Evolutionary conservation across 2,888 invertebrate genomes (phyloP).

Genomic region (Conus canariensis): DNA sequence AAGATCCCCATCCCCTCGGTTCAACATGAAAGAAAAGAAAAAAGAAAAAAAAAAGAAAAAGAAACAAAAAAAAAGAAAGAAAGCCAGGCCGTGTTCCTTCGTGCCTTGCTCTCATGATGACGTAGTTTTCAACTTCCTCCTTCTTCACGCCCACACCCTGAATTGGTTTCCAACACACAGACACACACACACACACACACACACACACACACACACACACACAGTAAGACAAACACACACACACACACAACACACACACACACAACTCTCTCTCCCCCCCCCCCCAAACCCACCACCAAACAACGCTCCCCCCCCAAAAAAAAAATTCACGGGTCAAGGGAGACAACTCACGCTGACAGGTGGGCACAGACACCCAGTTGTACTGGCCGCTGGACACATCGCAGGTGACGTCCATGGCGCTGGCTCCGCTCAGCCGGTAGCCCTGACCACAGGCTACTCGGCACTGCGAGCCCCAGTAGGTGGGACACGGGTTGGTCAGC

Average conservation of each 20-base stretch:
- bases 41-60: too few species aligned
- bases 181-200: slow-evolving; percentile 4
- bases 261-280: not conserved
- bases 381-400: not conserved
- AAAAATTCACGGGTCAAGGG: too few species aligned
- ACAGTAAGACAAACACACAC: not conserved
- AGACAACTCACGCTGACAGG: slow-evolving; percentile 34
- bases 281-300: not conserved
- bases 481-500: slow-evolving; percentile 36
- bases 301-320: not conserved
- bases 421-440: slow-evolving; percentile 10
- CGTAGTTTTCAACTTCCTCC: too few species aligned
- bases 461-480: slow-evolving; percentile 31
- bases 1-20: too few species aligned
- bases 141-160: too few species aligned
- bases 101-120: too few species aligned
- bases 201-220: not conserved
- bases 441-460: slow-evolving; percentile 21
- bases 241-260: slow-evolving; percentile 17
- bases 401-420: slow-evolving; percentile 21
- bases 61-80: too few species aligned
- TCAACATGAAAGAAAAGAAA: too few species aligned
- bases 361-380: slow-evolving; percentile 1
- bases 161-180: not conserved
- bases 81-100: too few species aligned